Evolutionary conservation across 2,113 vertebrate species (phyloP).

Genomic region (Tringa solitaria): DNA sequence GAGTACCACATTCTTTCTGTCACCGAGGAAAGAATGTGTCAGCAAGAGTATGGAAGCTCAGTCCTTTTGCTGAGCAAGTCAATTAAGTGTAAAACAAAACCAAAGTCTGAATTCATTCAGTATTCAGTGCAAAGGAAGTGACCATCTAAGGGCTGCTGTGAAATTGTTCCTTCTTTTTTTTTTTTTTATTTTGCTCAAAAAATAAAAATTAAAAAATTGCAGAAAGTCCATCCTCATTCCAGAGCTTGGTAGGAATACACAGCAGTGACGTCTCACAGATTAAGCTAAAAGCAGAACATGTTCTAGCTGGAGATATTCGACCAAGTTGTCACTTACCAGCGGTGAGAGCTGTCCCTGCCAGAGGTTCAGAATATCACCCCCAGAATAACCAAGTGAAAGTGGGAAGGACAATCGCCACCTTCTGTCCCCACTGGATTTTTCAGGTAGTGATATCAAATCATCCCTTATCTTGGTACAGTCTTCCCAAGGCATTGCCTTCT

Average conservation of each 20-base stretch:
- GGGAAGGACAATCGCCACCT: background rate
- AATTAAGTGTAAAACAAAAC: slow-evolving; percentile 41
- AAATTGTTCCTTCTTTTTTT: background rate
- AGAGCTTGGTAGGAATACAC: background rate
- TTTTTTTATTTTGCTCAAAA: background rate
- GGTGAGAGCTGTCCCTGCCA: background rate
- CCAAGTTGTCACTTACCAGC: background rate
- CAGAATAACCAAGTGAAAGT: background rate
- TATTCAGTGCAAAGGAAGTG: background rate
- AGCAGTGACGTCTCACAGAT: background rate
- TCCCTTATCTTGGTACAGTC: background rate
- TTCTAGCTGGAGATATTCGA: background rate
- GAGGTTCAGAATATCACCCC: background rate
- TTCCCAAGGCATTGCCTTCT: background rate
- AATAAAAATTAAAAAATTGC: background rate
- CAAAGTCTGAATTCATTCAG: background rate
- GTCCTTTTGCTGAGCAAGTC: background rate
- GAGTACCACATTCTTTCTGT: background rate
- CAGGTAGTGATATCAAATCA: background rate
- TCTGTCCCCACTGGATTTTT: background rate
- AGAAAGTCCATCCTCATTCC: background rate
- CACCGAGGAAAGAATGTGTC: slow-evolving; percentile 11
- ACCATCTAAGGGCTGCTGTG: background rate
- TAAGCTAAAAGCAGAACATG: background rate
- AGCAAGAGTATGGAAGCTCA: slow-evolving; percentile 15